A percentile compares a stretch with the other conserved stretches of the same genome.
Evolutionary conservation across 2,888 invertebrate genomes (phyloP).

Genomic region (Agrotis segetum): DNA sequence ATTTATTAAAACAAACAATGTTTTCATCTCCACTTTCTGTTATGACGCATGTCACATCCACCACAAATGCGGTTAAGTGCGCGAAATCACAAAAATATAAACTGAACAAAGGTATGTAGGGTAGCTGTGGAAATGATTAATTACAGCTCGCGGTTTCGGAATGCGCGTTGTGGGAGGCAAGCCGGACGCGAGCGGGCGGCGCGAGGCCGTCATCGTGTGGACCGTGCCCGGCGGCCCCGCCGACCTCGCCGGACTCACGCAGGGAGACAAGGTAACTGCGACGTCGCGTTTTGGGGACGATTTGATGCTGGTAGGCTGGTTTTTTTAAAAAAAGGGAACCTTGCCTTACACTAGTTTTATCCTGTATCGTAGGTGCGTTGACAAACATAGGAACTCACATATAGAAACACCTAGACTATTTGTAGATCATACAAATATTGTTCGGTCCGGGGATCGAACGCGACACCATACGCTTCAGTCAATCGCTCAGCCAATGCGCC

Average conservation of each 20-base stretch:
- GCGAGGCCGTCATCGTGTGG: slow-evolving; percentile 98
- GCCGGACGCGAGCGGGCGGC: slow-evolving; percentile 95
- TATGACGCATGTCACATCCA: slow-evolving; percentile 17
- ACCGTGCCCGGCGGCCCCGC: slow-evolving; percentile 98
- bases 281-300: slow-evolving; percentile 16
- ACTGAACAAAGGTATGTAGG: slow-evolving; percentile 51
- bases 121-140: slow-evolving; percentile 66
- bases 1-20: slow-evolving; percentile 13
- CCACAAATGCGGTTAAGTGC: slow-evolving; percentile 39
- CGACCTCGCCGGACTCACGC: slow-evolving; percentile 96
- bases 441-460: no score
- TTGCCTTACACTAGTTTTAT: no score
- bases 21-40: slow-evolving; percentile 28
- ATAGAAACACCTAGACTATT: no score
- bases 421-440: no score
- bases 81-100: slow-evolving; percentile 44
- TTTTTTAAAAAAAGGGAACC: no score
- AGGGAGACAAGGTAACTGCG: slow-evolving; percentile 95
- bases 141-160: slow-evolving; percentile 96
- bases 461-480: no score
- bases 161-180: slow-evolving; percentile 99
- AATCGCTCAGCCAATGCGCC: no score
- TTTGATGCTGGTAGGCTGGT: slow-evolving; percentile 3
- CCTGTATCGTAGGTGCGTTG: no score
- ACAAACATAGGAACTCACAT: no score